Percentiles rank a stretch among this genome's conserved stretches.
Conservation (phyloP, 2,797 vertebrate genomes). For the Halcyon chelicuti region DNA sequence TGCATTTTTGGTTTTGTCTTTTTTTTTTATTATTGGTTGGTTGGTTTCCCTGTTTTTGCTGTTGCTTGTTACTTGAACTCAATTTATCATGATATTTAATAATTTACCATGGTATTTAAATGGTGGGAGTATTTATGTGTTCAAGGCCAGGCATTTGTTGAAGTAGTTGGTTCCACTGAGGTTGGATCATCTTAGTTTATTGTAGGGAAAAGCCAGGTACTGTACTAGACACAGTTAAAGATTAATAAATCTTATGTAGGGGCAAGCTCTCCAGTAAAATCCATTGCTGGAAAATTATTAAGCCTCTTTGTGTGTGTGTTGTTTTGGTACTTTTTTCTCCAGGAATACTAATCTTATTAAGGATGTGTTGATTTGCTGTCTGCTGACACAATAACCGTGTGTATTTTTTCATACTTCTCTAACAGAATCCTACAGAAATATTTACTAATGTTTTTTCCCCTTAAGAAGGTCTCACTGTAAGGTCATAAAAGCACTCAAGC, state of each 20-base stretch:
- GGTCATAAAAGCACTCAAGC: background rate
- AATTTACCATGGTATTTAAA: background rate
- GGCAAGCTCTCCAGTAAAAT: background rate
- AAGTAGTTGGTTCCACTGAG: background rate
- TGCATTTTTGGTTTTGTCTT: background rate
- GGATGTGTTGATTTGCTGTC: background rate
- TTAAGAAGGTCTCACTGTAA: background rate
- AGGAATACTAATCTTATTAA: background rate
- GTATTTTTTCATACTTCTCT: background rate
- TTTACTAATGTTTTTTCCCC: background rate
- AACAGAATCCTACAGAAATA: background rate
- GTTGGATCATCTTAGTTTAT: background rate
- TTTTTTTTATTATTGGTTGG: background rate
- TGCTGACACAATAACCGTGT: background rate
- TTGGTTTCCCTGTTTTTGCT: background rate
- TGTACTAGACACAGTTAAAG: background rate
- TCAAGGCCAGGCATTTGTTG: background rate
- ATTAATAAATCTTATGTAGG: background rate
- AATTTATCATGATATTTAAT: background rate
- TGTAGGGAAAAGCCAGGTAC: background rate
- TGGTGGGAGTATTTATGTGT: background rate
- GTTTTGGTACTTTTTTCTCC: background rate
- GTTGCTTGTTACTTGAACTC: background rate
- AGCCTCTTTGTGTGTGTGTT: background rate
- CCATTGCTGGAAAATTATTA: background rate